These are phyloP conservation scores for Tribolium freemani DNA, from an alignment of 2,888 invertebrate genomes.

Conservation along the genomic window DNA sequence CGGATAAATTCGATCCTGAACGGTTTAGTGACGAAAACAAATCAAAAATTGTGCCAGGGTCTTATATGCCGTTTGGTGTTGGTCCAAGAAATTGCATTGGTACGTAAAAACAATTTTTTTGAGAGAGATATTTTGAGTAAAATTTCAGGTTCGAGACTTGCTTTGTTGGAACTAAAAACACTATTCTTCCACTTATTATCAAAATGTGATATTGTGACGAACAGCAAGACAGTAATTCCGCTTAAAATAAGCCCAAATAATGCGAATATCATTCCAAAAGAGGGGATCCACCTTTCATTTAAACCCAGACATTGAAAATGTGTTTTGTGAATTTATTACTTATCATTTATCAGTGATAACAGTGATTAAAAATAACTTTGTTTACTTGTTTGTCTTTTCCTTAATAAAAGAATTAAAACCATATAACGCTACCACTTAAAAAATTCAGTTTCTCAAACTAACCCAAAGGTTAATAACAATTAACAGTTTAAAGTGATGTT, in stretches of 20 bases:
- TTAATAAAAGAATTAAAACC: too few species aligned
- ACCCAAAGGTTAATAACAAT: too few species aligned
- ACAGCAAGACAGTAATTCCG: constrained; percentile 58
- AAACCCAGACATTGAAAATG: background rate
- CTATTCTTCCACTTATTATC: constrained; percentile 57
- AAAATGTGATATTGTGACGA: constrained; percentile 58
- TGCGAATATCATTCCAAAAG: background rate
- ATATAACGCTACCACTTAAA: too few species aligned
- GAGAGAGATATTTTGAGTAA: background rate
- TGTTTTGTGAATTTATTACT: too few species aligned
- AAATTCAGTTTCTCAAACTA: too few species aligned
- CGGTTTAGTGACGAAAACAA: constrained; percentile 72
- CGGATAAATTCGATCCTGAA: constrained; percentile 71
- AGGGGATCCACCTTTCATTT: background rate
- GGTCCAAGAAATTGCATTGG: constrained; percentile 67
- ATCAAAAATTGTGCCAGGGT: constrained; percentile 68
- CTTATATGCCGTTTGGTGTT: constrained; percentile 71
- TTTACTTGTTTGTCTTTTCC: too few species aligned
- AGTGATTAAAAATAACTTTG: too few species aligned
- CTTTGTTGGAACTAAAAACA: constrained; percentile 58
- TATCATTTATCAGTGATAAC: too few species aligned
- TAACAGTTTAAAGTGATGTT: too few species aligned
- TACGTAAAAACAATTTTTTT: constrained; percentile 43
- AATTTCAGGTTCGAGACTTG: constrained; percentile 54
- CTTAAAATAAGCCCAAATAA: constrained; percentile 8